Percentiles rank a stretch among this genome's conserved stretches.
These are phyloP conservation scores for Temnopleurus reevesii DNA, from an alignment of 53 echinoderm and acorn worm genomes.

Conservation along the genomic window DNA sequence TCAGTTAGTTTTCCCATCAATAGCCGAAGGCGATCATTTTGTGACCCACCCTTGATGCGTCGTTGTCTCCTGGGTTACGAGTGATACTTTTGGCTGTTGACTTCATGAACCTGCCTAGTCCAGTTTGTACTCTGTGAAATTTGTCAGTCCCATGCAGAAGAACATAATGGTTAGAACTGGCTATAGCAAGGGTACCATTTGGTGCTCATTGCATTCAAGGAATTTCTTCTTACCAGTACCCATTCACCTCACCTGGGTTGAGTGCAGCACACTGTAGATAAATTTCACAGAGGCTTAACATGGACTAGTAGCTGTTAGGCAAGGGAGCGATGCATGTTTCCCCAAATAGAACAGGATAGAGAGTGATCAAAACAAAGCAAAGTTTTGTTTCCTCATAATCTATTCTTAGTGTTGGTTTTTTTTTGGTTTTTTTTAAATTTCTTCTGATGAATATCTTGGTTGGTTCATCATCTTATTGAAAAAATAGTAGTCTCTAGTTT, in stretches of 20 bases:
- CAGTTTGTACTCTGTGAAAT: too few species aligned
- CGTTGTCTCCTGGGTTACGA: not conserved
- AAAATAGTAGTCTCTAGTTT: too few species aligned
- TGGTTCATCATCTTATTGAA: not conserved
- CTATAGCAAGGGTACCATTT: too few species aligned
- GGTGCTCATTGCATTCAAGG: too few species aligned
- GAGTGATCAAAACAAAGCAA: not conserved
- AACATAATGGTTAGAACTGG: too few species aligned
- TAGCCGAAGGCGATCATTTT: not conserved
- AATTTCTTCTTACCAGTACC: too few species aligned
- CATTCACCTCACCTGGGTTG: too few species aligned
- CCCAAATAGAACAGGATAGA: not conserved
- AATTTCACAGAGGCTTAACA: too few species aligned
- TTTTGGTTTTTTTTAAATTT: too few species aligned
- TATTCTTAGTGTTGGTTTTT: not conserved
- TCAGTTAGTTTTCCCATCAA: not conserved
- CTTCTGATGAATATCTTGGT: not conserved
- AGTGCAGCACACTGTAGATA: too few species aligned
- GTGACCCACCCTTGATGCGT: not conserved
- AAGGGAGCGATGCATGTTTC: not conserved
- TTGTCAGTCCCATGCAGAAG: too few species aligned
- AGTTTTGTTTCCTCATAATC: not conserved
- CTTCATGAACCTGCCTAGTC: too few species aligned
- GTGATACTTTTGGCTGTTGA: not conserved
- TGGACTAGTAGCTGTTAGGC: not conserved